Conservation (phyloP, 2,797 vertebrate genomes). For the Hoplostethus mediterraneus region DNA sequence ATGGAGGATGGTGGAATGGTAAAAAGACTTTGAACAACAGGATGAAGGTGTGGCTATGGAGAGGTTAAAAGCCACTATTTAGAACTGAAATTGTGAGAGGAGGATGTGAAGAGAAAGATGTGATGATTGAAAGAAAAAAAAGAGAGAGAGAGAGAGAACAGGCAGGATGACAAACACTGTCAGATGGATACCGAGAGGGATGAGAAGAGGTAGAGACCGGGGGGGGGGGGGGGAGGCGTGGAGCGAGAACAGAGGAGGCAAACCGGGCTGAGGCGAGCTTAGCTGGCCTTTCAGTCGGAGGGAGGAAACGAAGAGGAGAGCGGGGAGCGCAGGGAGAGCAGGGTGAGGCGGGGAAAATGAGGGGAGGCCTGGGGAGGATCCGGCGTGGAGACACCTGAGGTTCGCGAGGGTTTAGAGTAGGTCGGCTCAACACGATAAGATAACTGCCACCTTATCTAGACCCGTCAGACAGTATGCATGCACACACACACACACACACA, state of each 20-base stretch:
- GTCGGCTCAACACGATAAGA: constrained; percentile 73
- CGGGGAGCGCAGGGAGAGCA: not conserved
- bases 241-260: constrained; percentile 33
- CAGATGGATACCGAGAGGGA: constrained; percentile 49
- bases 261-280: constrained; percentile 52
- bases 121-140: not conserved
- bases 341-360: constrained; percentile 57
- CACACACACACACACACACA: constrained; percentile 17
- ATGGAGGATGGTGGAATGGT: not conserved
- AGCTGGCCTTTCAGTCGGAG: constrained; percentile 45
- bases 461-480: constrained; percentile 68
- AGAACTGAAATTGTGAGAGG: not conserved
- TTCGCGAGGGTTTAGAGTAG: constrained; percentile 64
- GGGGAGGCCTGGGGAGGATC: constrained; percentile 51
- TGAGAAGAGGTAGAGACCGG: constrained; percentile 28
- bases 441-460: constrained; percentile 78
- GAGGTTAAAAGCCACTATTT: constrained; percentile 2
- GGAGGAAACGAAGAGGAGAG: constrained; percentile 30
- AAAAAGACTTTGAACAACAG: too few relatives aligned
- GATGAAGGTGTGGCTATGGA: too few relatives aligned
- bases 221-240: constrained; percentile 13
- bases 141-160: constrained; percentile 13
- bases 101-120: not conserved
- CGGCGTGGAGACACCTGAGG: constrained; percentile 68
- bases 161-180: constrained; percentile 25